phyloP scores from a whole-genome alignment of 2,113 vertebrate genomes.

The Bubo blakistoni region DNA sequence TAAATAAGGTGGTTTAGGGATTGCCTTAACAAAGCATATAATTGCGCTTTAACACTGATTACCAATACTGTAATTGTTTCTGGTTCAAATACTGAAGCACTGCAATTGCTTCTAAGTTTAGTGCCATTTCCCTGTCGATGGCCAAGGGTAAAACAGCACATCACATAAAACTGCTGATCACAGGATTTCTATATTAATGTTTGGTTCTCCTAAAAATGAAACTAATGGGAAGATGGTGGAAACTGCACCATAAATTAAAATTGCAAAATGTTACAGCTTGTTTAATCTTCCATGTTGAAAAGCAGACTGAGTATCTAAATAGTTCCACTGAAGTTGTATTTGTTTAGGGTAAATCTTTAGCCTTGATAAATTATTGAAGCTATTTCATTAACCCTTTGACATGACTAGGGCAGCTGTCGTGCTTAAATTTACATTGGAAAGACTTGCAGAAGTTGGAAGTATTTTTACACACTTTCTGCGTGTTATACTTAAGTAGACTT shows the following conservation, averaged over 20 bases:
- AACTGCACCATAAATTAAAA: background rate
- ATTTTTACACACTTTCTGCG: background rate
- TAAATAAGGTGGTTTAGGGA: background rate
- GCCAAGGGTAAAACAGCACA: background rate
- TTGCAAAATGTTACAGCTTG: background rate
- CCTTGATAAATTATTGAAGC: background rate
- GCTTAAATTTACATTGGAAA: background rate
- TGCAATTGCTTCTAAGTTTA: background rate
- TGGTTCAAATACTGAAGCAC: background rate
- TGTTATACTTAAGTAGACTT: background rate
- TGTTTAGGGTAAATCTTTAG: background rate
- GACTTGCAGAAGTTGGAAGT: background rate
- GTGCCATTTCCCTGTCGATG: background rate
- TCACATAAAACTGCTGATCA: background rate
- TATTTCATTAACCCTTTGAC: background rate
- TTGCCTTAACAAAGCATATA: background rate
- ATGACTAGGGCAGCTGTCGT: background rate
- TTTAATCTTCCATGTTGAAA: background rate
- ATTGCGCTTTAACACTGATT: background rate
- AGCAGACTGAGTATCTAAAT: background rate
- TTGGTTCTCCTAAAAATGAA: background rate
- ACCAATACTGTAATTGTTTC: background rate
- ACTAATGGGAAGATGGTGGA: background rate
- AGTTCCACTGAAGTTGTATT: background rate
- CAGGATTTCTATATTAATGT: background rate